Conservation (phyloP, 2,888 invertebrate genomes). For the Euplexia lucipara region DNA sequence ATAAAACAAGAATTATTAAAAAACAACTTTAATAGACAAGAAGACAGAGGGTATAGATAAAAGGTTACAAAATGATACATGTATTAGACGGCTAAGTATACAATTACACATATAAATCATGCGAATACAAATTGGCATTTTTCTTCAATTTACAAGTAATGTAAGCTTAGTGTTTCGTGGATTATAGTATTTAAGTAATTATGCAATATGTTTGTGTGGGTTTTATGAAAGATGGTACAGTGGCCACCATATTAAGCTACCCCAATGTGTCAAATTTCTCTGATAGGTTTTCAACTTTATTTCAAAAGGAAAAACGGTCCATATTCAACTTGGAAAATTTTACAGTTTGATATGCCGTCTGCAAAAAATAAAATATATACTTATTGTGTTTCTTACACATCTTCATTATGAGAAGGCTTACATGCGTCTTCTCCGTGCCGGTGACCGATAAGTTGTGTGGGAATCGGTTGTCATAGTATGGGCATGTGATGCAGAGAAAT, state of each 20-base stretch:
- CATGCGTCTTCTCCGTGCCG: too few species aligned
- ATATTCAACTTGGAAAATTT: too few species aligned
- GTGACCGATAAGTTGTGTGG: too few species aligned
- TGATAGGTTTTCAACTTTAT: too few species aligned
- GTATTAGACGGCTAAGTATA: slow-evolving; percentile 45
- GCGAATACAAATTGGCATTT: slow-evolving; percentile 53
- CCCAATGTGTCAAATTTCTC: too few species aligned
- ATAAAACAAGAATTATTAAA: slow-evolving; percentile 47
- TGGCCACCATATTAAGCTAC: neutral
- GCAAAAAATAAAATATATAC: too few species aligned
- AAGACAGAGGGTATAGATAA: slow-evolving; percentile 61
- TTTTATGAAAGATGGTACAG: neutral
- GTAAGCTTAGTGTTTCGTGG: slow-evolving; percentile 45
- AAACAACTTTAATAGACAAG: slow-evolving; percentile 71
- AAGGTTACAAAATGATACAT: slow-evolving; percentile 63
- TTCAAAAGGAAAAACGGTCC: too few species aligned
- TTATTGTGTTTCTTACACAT: too few species aligned
- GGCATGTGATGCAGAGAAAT: too few species aligned
- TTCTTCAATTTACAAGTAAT: slow-evolving; percentile 23
- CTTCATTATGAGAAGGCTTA: too few species aligned
- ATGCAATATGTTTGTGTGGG: slow-evolving; percentile 40
- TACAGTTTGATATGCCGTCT: neutral
- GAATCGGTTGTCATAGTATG: too few species aligned
- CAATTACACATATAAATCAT: slow-evolving; percentile 31
- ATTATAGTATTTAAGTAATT: slow-evolving; percentile 7